Percentiles rank a stretch among this genome's conserved stretches.
Conservation (phyloP, 2,797 vertebrate species). For the Diglossa cyanea region DNA sequence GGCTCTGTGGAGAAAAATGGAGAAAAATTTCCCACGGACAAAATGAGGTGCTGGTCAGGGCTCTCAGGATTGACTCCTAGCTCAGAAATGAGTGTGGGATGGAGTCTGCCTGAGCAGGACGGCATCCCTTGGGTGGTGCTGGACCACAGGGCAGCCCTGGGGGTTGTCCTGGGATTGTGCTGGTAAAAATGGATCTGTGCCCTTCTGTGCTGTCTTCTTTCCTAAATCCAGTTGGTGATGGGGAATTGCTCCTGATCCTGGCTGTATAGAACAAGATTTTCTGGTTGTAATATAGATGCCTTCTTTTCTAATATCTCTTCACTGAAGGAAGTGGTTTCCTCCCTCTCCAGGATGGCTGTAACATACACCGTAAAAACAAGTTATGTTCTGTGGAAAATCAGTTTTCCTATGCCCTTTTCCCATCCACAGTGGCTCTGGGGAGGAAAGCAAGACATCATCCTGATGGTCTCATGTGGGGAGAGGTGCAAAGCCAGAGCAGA, state of each 20-base stretch:
- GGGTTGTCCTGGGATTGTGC: background rate
- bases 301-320: background rate
- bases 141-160: fast-evolving
- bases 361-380: background rate
- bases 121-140: background rate
- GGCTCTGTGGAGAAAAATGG: background rate
- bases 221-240: background rate
- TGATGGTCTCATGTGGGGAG: fast-evolving
- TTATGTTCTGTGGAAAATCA: background rate
- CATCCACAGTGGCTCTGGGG: background rate
- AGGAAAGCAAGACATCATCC: background rate
- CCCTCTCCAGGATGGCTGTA: background rate
- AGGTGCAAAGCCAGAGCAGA: background rate
- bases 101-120: background rate
- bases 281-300: background rate
- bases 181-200: background rate
- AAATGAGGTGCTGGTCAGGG: background rate
- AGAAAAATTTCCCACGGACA: background rate
- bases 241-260: background rate
- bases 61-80: background rate
- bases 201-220: background rate
- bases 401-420: background rate
- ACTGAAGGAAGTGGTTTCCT: background rate
- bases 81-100: background rate
- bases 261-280: background rate